Evolutionary conservation across 2,888 invertebrate species (phyloP).

Genomic region (Lacanobia oleracea): DNA sequence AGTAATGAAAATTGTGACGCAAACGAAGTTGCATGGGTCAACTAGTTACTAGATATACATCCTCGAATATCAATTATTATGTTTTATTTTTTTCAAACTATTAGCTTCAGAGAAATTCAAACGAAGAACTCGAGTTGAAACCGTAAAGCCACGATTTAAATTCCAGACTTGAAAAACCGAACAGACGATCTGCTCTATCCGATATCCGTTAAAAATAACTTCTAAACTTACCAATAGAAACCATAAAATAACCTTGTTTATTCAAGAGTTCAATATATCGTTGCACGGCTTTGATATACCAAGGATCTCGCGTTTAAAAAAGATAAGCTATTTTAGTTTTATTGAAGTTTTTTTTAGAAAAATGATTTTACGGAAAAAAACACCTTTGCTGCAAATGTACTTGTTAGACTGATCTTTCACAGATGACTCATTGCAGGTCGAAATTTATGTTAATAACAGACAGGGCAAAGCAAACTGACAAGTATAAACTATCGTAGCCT

Average conservation of each 20-base stretch:
- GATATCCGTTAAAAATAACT: neutral
- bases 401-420: too few relatives aligned
- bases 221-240: neutral
- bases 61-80: too few relatives aligned
- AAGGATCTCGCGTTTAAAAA: conserved; percentile 2
- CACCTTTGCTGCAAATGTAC: too few relatives aligned
- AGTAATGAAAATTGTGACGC: too few relatives aligned
- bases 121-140: neutral
- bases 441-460: too few relatives aligned
- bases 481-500: too few relatives aligned
- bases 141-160: too few relatives aligned
- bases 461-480: too few relatives aligned
- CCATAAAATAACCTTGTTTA: conserved; percentile 17
- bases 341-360: neutral
- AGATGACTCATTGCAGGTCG: too few relatives aligned
- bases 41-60: too few relatives aligned
- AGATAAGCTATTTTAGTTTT: conserved; percentile 2
- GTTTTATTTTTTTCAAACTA: neutral
- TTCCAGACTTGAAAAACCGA: neutral
- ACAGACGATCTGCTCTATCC: neutral
- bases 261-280: neutral
- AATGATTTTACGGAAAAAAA: neutral
- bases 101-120: neutral
- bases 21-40: too few relatives aligned
- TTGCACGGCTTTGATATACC: conserved; percentile 4